Conservation (phyloP, 2,888 invertebrate genomes). For the Tholera decimalis region DNA sequence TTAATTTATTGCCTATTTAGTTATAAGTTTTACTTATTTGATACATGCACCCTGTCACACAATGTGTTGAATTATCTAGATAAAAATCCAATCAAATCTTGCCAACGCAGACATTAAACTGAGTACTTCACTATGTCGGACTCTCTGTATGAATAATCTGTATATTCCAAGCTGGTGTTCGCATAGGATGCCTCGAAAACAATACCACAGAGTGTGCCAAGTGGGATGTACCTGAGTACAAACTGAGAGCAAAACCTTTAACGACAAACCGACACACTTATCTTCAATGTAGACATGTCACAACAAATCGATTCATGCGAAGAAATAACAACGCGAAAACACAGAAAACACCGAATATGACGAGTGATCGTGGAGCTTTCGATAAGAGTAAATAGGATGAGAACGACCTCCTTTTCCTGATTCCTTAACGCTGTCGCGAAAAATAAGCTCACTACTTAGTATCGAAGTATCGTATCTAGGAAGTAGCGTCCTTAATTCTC, state of each 20-base stretch:
- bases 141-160: slow-evolving; percentile 65
- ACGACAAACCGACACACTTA: slow-evolving; percentile 81
- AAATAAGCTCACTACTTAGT: slow-evolving; percentile 58
- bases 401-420: slow-evolving; percentile 76
- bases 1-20: slow-evolving; percentile 68
- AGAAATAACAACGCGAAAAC: slow-evolving; percentile 87
- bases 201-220: slow-evolving; percentile 90
- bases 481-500: slow-evolving; percentile 60
- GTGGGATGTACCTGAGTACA: slow-evolving; percentile 87
- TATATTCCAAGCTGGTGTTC: slow-evolving; percentile 73
- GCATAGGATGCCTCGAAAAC: slow-evolving; percentile 76
- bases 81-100: slow-evolving; percentile 63
- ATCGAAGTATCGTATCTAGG: slow-evolving; percentile 40
- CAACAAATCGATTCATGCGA: slow-evolving; percentile 89
- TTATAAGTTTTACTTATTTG: slow-evolving; percentile 75
- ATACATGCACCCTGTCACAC: slow-evolving; percentile 91
- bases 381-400: slow-evolving; percentile 80
- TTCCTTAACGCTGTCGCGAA: slow-evolving; percentile 64
- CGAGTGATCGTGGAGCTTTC: slow-evolving; percentile 80
- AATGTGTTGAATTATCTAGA: slow-evolving; percentile 79
- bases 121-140: slow-evolving; percentile 72
- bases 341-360: slow-evolving; percentile 85
- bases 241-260: slow-evolving; percentile 78
- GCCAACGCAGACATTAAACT: slow-evolving; percentile 68
- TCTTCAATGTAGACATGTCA: slow-evolving; percentile 83